These are phyloP conservation scores for Eristalis intricaria DNA, from an alignment of 2,888 invertebrate genomes.

Conservation along the genomic window DNA sequence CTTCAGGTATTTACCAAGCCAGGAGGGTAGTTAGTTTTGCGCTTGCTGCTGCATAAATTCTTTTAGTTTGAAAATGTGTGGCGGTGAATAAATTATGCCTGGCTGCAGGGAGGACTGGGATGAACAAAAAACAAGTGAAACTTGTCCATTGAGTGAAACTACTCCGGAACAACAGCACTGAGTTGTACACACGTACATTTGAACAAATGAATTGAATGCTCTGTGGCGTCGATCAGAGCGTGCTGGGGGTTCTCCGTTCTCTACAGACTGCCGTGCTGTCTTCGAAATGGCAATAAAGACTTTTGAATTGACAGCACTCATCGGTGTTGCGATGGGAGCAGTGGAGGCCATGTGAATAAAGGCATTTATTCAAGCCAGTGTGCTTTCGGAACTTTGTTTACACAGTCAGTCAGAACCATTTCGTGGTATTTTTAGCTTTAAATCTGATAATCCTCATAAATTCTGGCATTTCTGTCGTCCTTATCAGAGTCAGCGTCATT, in stretches of 20 bases:
- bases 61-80: slow-evolving; percentile 47
- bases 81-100: slow-evolving; percentile 52
- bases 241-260: no score
- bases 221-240: background rate
- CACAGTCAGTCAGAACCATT: background rate
- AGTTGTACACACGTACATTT: background rate
- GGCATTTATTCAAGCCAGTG: no score
- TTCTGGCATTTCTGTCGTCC: background rate
- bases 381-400: background rate
- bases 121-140: slow-evolving; percentile 16
- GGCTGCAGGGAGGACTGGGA: background rate
- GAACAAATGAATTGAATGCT: slow-evolving; percentile 3
- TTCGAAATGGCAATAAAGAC: no score
- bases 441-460: background rate
- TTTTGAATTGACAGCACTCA: no score
- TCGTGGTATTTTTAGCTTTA: background rate
- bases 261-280: no score
- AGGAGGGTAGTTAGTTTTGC: slow-evolving; percentile 27
- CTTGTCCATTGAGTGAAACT: background rate
- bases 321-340: no score
- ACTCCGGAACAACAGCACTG: background rate
- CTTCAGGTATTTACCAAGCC: slow-evolving; percentile 17
- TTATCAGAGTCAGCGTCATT: background rate
- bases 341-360: no score
- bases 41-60: slow-evolving; percentile 45